phyloP scores from a whole-genome alignment of 2,113 vertebrate species.

The Oreocharis arfaki region DNA sequence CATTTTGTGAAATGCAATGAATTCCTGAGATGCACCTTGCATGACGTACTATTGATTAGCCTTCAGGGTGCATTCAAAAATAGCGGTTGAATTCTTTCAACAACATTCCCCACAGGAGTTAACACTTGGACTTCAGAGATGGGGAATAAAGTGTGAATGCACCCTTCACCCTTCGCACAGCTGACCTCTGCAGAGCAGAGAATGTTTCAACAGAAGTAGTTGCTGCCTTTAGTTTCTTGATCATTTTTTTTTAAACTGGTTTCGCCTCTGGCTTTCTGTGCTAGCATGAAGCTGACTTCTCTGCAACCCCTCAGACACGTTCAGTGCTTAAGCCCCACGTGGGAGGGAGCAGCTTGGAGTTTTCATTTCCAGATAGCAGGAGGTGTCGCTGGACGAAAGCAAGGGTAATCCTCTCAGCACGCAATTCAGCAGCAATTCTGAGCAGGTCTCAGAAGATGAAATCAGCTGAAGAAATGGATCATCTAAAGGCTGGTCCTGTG shows the following conservation, averaged over 20 bases:
- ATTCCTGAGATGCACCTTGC: not conserved
- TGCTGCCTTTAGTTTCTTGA: not conserved
- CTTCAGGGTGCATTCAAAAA: not conserved
- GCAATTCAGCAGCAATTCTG: not conserved
- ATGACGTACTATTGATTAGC: not conserved
- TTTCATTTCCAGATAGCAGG: not conserved
- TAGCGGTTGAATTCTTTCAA: not conserved
- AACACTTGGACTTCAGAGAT: not conserved
- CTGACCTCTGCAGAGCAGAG: not conserved
- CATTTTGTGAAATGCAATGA: not conserved
- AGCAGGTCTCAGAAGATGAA: not conserved
- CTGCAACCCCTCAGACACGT: not conserved
- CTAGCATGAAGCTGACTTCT: not conserved
- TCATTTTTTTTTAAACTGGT: not conserved
- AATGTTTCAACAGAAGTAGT: not conserved
- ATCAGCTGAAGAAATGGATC: not conserved
- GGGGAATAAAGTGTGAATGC: not conserved
- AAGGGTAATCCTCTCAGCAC: not conserved
- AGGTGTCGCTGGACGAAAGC: not conserved
- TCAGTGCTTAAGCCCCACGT: not conserved
- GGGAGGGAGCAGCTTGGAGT: not conserved
- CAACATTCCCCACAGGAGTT: not conserved
- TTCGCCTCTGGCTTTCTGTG: conserved; percentile 17
- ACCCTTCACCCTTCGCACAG: not conserved
- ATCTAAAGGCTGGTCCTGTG: not conserved